Evolutionary conservation across 2,113 vertebrate genomes (phyloP).

Genomic region (Mionectes macconnelli): DNA sequence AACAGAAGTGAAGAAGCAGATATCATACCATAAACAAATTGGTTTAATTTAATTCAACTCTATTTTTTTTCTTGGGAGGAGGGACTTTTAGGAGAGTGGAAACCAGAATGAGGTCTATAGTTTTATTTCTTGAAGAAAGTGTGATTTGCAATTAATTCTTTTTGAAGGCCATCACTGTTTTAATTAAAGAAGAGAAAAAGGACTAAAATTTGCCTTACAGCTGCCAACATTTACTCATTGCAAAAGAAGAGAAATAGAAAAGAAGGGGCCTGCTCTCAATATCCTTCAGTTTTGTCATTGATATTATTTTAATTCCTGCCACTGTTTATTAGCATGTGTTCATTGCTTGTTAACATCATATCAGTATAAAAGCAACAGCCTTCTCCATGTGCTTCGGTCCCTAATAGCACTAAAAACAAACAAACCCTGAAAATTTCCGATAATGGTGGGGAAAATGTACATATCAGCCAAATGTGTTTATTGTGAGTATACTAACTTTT

Average conservation of each 20-base stretch:
- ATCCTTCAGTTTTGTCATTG: not conserved
- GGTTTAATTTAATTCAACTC: not conserved
- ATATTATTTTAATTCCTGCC: not conserved
- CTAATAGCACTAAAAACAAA: not conserved
- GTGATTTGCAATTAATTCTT: not conserved
- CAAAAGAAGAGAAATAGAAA: not conserved
- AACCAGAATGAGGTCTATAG: not conserved
- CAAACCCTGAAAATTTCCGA: not conserved
- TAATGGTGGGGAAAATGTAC: not conserved
- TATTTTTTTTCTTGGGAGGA: not conserved
- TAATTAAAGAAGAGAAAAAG: not conserved
- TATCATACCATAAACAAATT: not conserved
- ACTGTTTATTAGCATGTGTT: not conserved
- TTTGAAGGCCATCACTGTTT: not conserved
- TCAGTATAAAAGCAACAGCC: not conserved
- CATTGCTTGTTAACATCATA: not conserved
- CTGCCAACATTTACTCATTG: not conserved
- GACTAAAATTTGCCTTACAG: not conserved
- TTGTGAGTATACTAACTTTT: not conserved
- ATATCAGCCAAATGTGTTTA: not conserved
- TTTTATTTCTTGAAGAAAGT: not conserved
- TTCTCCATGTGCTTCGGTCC: not conserved
- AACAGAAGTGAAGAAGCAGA: constrained; percentile 7
- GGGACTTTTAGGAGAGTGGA: not conserved
- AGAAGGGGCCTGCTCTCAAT: not conserved